These are phyloP conservation scores for Tribolium madens DNA, from an alignment of 1,140 invertebrate genomes.

Conservation along the genomic window DNA sequence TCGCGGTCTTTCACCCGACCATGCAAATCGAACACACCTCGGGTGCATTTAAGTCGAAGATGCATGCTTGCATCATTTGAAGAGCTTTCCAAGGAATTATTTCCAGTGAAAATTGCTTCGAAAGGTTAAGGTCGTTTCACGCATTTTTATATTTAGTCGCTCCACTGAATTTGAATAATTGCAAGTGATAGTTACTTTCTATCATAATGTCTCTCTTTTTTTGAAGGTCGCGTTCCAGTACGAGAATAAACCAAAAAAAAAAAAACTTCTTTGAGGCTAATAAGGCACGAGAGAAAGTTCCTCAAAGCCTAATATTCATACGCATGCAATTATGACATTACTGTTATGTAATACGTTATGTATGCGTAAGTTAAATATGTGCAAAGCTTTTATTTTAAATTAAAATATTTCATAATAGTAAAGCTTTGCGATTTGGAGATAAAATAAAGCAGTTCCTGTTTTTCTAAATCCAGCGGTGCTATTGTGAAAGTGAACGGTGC, in stretches of 20 bases:
- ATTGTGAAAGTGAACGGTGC: conserved; percentile 21
- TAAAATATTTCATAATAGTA: not conserved
- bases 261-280: not conserved
- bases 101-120: not conserved
- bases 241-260: not conserved
- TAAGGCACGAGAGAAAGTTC: conserved; percentile 11
- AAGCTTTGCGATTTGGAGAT: not conserved
- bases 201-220: conserved; percentile 4
- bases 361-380: not conserved
- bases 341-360: conserved; percentile 2
- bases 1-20: conserved; percentile 40
- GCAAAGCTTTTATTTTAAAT: not conserved
- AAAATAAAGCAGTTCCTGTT: not conserved
- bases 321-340: conserved; percentile 10
- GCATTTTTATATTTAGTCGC: conserved; percentile 19
- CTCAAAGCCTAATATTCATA: not conserved
- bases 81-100: not conserved
- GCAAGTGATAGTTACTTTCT: conserved; percentile 41
- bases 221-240: conserved; percentile 31
- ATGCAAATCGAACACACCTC: conserved; percentile 38
- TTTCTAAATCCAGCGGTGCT: conserved; percentile 3
- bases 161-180: conserved; percentile 17
- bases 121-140: conserved; percentile 27
- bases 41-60: not conserved
- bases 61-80: not conserved